Conservation (phyloP, 2,113 vertebrate genomes). For the Myrmecobius fasciatus region DNA sequence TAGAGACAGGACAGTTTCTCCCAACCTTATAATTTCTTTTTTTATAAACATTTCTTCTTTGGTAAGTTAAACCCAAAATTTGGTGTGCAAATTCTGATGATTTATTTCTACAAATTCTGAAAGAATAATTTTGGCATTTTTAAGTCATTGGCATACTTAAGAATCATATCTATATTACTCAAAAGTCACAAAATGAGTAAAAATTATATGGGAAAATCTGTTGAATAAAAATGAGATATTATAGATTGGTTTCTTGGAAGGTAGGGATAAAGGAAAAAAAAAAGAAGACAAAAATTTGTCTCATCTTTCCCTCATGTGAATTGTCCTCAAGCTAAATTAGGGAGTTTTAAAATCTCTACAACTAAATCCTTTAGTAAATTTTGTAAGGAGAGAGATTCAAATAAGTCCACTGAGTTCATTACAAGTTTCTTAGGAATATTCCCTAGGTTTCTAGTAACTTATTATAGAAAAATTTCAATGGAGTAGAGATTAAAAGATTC, state of each 20-base stretch:
- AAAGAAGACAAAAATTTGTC: neutral
- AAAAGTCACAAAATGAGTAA: neutral
- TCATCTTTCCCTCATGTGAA: neutral
- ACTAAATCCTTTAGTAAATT: neutral
- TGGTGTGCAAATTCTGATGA: neutral
- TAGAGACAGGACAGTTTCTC: neutral
- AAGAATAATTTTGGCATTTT: constrained; percentile 12
- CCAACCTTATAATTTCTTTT: neutral
- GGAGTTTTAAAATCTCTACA: neutral
- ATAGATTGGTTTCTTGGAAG: neutral
- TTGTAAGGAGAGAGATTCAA: neutral
- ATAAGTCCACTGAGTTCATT: neutral
- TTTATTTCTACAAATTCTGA: neutral
- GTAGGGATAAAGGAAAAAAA: neutral
- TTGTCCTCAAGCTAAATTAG: neutral
- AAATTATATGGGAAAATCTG: neutral
- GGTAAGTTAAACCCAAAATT: neutral
- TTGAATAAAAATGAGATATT: neutral
- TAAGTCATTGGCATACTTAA: neutral
- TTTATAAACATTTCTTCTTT: constrained; percentile 20
- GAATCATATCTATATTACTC: neutral
- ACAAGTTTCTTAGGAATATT: neutral
- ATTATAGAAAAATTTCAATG: neutral
- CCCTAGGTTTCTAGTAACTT: neutral
- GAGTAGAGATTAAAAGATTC: rapidly evolving